A percentile compares a stretch with the other conserved stretches of the same genome.
These are phyloP conservation scores for Pachliopta kotzebuea DNA, from an alignment of 2,888 invertebrate genomes.

Conservation along the genomic window DNA sequence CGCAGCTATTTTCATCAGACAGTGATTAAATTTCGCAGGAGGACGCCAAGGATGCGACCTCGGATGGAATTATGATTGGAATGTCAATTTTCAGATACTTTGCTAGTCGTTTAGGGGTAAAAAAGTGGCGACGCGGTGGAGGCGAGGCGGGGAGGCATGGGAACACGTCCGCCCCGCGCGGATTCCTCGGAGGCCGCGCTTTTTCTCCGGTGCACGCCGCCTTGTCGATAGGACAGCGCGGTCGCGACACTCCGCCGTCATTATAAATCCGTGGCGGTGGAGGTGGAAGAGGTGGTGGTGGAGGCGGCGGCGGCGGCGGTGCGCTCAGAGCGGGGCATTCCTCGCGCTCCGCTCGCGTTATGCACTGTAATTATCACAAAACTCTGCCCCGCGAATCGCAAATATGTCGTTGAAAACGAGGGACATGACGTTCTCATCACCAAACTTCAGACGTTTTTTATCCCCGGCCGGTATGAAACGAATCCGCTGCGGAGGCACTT, in stretches of 20 bases:
- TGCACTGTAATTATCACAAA: slow-evolving; percentile 78
- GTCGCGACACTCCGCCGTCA: slow-evolving; percentile 71
- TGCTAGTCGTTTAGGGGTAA: slow-evolving; percentile 70
- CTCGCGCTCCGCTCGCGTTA: slow-evolving; percentile 73
- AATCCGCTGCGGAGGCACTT: slow-evolving; percentile 56
- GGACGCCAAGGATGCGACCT: slow-evolving; percentile 70
- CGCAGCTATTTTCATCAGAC: slow-evolving; percentile 63
- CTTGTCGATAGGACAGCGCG: slow-evolving; percentile 62
- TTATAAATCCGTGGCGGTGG: slow-evolving; percentile 74
- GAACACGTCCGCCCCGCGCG: slow-evolving; percentile 64
- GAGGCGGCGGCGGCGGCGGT: slow-evolving; percentile 67
- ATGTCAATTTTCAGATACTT: slow-evolving; percentile 78
- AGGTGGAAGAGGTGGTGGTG: slow-evolving; percentile 45
- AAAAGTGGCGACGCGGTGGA: slow-evolving; percentile 54
- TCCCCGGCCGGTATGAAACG: slow-evolving; percentile 52
- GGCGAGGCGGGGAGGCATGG: slow-evolving; percentile 50
- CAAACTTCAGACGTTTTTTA: slow-evolving; percentile 68
- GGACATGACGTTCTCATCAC: slow-evolving; percentile 81
- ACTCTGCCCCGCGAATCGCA: slow-evolving; percentile 74
- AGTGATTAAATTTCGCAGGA: slow-evolving; percentile 61
- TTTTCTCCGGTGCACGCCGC: slow-evolving; percentile 55
- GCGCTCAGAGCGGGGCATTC: slow-evolving; percentile 74
- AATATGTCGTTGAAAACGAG: slow-evolving; percentile 78
- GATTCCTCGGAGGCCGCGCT: slow-evolving; percentile 60
- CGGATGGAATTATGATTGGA: slow-evolving; percentile 70